Conservation (phyloP, 2,797 vertebrate genomes). For the Cyprinodon diabolis region DNA sequence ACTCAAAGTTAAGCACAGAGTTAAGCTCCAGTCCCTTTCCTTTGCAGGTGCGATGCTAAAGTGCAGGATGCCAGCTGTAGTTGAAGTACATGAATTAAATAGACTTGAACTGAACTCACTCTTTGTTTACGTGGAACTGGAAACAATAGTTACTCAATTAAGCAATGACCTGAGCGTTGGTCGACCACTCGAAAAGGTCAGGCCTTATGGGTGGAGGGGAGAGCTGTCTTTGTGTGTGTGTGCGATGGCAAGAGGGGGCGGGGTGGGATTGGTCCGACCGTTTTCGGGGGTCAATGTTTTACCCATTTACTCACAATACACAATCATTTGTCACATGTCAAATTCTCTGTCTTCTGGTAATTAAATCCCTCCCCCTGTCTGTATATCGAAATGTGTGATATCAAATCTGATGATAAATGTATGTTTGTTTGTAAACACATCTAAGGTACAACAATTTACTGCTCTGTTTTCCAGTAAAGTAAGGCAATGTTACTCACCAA, state of each 20-base stretch:
- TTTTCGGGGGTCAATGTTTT: neutral
- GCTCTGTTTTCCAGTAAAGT: conserved; percentile 22
- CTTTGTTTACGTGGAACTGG: conserved; percentile 42
- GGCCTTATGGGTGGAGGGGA: conserved; percentile 25
- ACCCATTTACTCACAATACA: neutral
- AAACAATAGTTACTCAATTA: conserved; percentile 65
- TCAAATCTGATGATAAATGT: conserved; percentile 10
- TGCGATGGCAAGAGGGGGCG: conserved; percentile 24
- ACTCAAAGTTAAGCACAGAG: neutral
- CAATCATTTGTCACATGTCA: neutral
- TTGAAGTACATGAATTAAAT: conserved; percentile 37
- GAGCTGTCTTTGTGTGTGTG: conserved; percentile 37
- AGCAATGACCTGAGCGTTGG: conserved; percentile 48
- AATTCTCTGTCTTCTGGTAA: neutral
- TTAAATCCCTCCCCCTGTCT: neutral
- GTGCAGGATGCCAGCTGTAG: conserved; percentile 27
- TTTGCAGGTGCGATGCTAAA: conserved; percentile 23
- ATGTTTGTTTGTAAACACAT: conserved; percentile 36
- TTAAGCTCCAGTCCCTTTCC: neutral
- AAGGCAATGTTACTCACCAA: neutral
- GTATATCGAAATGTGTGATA: conserved; percentile 18
- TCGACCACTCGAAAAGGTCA: conserved; percentile 27
- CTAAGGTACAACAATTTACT: conserved; percentile 25
- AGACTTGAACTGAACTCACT: conserved; percentile 46
- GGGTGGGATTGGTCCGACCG: conserved; percentile 18